These are phyloP conservation scores for Poecilia wingei DNA, from an alignment of 2,797 vertebrate genomes.

Conservation along the genomic window DNA sequence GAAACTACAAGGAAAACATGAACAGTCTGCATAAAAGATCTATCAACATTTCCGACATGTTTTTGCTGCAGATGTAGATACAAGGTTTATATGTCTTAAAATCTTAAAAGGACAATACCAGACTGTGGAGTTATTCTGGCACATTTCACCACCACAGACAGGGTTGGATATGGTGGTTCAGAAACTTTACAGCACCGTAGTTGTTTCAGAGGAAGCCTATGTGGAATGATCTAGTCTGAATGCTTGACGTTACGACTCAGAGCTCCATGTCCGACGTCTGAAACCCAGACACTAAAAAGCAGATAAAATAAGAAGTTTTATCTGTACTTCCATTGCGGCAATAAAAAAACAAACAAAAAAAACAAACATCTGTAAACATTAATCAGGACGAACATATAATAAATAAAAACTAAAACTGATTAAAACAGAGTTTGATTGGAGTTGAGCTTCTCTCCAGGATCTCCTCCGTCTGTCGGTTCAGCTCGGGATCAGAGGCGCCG, in stretches of 20 bases:
- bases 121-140: conserved; percentile 19
- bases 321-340: background rate
- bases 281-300: conserved; percentile 16
- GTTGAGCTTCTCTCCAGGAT: conserved; percentile 21
- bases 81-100: background rate
- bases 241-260: background rate
- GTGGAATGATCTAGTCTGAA: background rate
- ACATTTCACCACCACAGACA: background rate
- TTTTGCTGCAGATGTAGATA: conserved; percentile 30
- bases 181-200: conserved; percentile 25
- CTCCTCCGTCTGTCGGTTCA: conserved; percentile 17
- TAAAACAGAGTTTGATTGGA: conserved; percentile 17
- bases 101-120: conserved; percentile 3
- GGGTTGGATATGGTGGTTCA: conserved; percentile 15
- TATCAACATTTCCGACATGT: conserved; percentile 12
- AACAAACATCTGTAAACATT: conserved; percentile 33
- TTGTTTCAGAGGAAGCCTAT: background rate
- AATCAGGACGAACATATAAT: conserved; percentile 5
- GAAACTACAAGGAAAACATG: conserved; percentile 9
- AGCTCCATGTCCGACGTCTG: conserved; percentile 1
- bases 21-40: conserved; percentile 6
- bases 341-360: conserved; percentile 10
- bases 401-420: conserved; percentile 54
- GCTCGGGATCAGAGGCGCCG: conserved; percentile 77
- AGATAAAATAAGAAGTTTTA: background rate